These are phyloP conservation scores for Eulemur coronatus DNA, from an alignment of 2,797 vertebrate species.

Conservation along the genomic window DNA sequence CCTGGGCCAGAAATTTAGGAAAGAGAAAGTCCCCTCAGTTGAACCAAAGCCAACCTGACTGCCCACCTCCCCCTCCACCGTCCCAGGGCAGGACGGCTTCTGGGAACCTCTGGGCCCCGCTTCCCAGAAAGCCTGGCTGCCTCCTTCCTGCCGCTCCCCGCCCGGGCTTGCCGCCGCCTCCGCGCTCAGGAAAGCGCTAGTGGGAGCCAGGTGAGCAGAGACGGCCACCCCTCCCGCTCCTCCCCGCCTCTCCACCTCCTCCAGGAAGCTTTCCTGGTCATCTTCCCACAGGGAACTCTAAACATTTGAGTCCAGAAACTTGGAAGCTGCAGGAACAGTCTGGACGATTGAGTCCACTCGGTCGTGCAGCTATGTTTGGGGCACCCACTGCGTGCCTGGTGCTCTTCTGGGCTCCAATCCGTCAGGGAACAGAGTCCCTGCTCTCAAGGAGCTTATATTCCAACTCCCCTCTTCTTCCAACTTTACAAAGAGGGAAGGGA, in stretches of 20 bases:
- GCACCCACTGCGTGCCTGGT: fast-evolving
- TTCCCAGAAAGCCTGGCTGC: constrained; percentile 24
- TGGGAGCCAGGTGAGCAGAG: background rate
- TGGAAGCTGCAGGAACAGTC: background rate
- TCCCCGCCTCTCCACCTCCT: background rate
- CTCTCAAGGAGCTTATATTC: background rate
- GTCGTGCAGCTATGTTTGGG: background rate
- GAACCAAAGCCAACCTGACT: background rate
- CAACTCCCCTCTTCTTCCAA: background rate
- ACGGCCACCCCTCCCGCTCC: too few relatives aligned
- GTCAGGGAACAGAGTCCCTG: background rate
- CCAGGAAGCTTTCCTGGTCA: background rate
- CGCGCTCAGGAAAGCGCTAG: background rate
- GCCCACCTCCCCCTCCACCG: fast-evolving
- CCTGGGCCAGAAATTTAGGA: background rate
- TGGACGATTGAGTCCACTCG: fast-evolving
- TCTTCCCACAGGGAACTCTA: background rate
- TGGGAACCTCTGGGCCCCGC: constrained; percentile 6
- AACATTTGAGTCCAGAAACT: background rate
- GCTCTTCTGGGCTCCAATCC: fast-evolving
- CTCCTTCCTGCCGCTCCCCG: background rate
- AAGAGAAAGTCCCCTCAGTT: too few relatives aligned
- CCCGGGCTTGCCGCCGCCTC: background rate
- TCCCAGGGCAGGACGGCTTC: background rate
- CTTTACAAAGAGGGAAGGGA: background rate